phyloP scores from a whole-genome alignment of 2,888 invertebrate species.

The Tenthredo livida region DNA sequence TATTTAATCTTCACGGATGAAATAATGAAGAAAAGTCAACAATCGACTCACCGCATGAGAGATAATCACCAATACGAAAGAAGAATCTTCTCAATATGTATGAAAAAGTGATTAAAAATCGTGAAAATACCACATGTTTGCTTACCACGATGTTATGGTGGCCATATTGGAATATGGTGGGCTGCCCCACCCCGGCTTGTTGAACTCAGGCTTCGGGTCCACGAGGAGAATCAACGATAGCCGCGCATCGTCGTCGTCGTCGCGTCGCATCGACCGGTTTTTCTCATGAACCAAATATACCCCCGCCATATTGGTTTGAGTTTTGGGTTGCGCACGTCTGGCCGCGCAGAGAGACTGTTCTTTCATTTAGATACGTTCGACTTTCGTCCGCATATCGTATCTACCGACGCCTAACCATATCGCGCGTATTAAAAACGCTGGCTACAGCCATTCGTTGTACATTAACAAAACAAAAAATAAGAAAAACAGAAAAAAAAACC shows the following conservation, averaged over 20 bases:
- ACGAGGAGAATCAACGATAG: constrained; percentile 26
- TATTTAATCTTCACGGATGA: not conserved
- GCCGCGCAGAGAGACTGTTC: constrained; percentile 10
- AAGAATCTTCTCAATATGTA: not conserved
- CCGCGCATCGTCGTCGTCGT: constrained; percentile 60
- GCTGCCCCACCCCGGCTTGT: constrained; percentile 55
- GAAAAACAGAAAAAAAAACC: not conserved
- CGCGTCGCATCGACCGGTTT: constrained; percentile 70
- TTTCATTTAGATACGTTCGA: not conserved
- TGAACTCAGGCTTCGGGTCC: constrained; percentile 26
- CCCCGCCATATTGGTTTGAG: constrained; percentile 45
- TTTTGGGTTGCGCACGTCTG: constrained; percentile 32
- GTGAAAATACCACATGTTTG: constrained; percentile 49
- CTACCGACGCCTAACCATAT: not conserved
- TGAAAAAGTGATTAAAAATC: constrained; percentile 9
- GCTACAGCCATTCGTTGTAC: not conserved
- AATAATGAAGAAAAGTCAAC: not conserved
- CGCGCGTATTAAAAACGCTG: not conserved
- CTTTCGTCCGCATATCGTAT: not conserved
- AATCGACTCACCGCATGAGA: not conserved
- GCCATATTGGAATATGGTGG: constrained; percentile 63
- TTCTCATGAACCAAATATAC: constrained; percentile 43
- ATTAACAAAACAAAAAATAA: not conserved
- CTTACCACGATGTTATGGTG: constrained; percentile 62
- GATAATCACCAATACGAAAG: not conserved